Base-by-base conservation (phyloP, 2,113 vertebrate species). In the Erythrocercus mccallii region DNA sequence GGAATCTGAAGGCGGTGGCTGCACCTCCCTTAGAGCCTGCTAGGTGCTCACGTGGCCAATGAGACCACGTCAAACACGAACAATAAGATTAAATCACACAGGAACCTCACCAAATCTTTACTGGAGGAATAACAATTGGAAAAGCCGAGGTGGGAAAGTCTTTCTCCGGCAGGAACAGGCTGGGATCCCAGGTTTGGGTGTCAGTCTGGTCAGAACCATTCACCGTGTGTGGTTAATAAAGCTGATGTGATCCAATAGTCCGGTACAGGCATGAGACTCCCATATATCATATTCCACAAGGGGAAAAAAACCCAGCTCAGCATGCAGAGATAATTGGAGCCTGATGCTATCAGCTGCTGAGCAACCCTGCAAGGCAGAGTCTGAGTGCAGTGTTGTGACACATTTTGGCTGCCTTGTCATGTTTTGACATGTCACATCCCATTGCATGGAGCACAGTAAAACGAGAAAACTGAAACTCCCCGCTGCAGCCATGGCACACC, bases 381-480 rank as follows among this genome's bases (percentile, higher is more conserved):
- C 24, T 68, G 90, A 88, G 73, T 11, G 40, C 88, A 57, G 73
- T 70, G 73, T 74, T 92, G 68, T 94, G 96, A 95, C 95, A 95
- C 79, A 78, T 77, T 74, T 68, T 83, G 86, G 90, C 91, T 95
- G 89, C 45, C 87, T 90, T 79, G 89, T 94, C 94, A 71, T 95
- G 96, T 92, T 94, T 90, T 94, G 92, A 96, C 92, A 64, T 44
- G 93, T 93, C 92, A 82, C 12, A 3, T 96, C 91, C 89, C 87
- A 85, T 89, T 81, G 85, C 56, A 85, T 23, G 91, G 62, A 84
- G 78, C 38, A 22, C 81, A 87, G 93, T 16, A 61, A 85, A 78
- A 51, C 0, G 6, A 92, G 86, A 86, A 51, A 83, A 24, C 68
- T 56, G 65, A 51, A 86, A 72, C 54, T 65, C 62, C 80, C 48